Base-by-base conservation (phyloP, 2,888 invertebrate genomes). In the Alviniconcha strummeri region DNA sequence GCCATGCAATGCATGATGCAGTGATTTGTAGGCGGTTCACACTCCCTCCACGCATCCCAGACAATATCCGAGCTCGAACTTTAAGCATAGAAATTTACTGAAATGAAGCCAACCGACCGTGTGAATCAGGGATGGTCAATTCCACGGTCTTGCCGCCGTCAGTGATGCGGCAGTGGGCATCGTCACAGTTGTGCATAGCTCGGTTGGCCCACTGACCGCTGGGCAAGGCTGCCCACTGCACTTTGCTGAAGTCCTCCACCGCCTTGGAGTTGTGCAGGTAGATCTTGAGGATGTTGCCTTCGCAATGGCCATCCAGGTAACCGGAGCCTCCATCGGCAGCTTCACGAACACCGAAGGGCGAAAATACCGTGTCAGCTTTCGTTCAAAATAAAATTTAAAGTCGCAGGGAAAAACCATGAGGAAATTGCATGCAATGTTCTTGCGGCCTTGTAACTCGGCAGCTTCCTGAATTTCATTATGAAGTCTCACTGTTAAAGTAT, bases 271-370 rank as follows among this genome's bases (percentile, higher is more conserved):
- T 89, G 79, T 89, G 88, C n/a, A 91, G 86, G 57, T 64, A 85
- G 57, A 91, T 89, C 56, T 80, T 86, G 57, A 91, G 84, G 0
- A 80, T 84, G 19, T 83, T 84, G 54, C 89, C 89, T 7, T 85
- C 77, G 78, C 91, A 91, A 1, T 85, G 78, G 0, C 87, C 90
- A 19, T 87, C 88, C 17, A 89, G 79, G 80, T 87, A 89, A 5
- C 91, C 91, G 78, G 87, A 88, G 57, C 90, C 90, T 6, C 87
- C 89, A 71, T 90, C 90, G 13, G 85, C 86, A 72, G 87, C 91
- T 91, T 36, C 36, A 36, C 36, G 36, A 36, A 36, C 36, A 36
- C 36, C 36, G 36, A 36, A 36, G 36, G 36, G 36, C 36, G 36
- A 36, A 36, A 36, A 36, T 36, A 36, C 36, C 36, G 36, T 36